A percentile compares a stretch with the other conserved stretches of the same genome.
Conservation (phyloP, 1,140 invertebrate species). For the Dendroctonus valens region DNA sequence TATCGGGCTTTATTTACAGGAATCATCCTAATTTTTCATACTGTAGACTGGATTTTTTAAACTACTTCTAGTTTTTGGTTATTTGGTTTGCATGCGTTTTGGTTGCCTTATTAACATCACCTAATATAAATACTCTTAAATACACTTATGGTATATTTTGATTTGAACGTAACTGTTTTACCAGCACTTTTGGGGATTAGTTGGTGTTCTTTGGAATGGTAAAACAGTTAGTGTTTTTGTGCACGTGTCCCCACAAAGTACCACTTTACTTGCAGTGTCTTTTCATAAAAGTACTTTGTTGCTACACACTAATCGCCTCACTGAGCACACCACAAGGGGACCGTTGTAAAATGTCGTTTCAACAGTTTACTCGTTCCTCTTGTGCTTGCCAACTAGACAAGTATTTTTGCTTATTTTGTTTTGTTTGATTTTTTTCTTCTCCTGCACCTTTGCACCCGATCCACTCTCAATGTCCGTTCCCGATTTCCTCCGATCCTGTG, state of each 20-base stretch:
- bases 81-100: slow-evolving; percentile 33
- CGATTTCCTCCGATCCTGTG: slow-evolving; percentile 24
- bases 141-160: slow-evolving; percentile 21
- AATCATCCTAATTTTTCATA: too few species aligned
- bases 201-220: slow-evolving; percentile 9
- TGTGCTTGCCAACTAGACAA: not conserved
- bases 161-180: slow-evolving; percentile 20
- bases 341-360: too few species aligned
- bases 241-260: slow-evolving; percentile 15
- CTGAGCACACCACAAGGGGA: too few species aligned
- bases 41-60: too few species aligned
- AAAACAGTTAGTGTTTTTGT: slow-evolving; percentile 19
- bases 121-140: slow-evolving; percentile 21
- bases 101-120: slow-evolving; percentile 31
- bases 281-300: too few species aligned
- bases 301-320: too few species aligned
- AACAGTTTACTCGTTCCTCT: too few species aligned
- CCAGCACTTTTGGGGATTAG: slow-evolving; percentile 8
- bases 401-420: slow-evolving; percentile 47
- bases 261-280: slow-evolving; percentile 4
- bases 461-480: slow-evolving; percentile 24
- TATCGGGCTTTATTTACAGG: too few species aligned
- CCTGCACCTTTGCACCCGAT: slow-evolving; percentile 15
- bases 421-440: slow-evolving; percentile 47
- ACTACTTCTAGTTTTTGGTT: slow-evolving; percentile 4